Conservation (phyloP, 2,113 vertebrate species). For the Arvicanthis niloticus region DNA sequence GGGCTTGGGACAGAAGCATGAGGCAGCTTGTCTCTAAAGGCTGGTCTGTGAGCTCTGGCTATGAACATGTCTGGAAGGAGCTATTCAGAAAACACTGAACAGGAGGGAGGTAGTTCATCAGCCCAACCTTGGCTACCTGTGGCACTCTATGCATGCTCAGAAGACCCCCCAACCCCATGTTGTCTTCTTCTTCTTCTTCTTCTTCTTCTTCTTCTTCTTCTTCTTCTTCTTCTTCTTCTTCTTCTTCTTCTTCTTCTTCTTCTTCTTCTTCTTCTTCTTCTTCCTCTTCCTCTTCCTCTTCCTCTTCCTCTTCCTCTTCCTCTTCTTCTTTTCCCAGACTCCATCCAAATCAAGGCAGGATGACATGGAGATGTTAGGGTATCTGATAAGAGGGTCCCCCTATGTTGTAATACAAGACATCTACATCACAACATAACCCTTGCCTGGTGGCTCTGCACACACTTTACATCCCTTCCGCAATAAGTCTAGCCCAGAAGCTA, state of each 20-base stretch:
- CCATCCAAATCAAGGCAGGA: background rate
- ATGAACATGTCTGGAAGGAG: background rate
- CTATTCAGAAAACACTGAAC: background rate
- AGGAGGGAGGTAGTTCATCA: too few relatives aligned
- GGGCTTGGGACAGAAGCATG: rapidly evolving
- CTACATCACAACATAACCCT: background rate
- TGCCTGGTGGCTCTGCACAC: background rate
- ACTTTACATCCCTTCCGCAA: background rate
- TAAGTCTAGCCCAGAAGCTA: background rate
- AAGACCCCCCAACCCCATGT: too few relatives aligned
- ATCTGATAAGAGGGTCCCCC: rapidly evolving
- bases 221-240: too few relatives aligned
- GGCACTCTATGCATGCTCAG: rapidly evolving
- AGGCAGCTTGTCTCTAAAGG: background rate
- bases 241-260: too few relatives aligned
- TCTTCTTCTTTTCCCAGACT: background rate
- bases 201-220: too few relatives aligned
- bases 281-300: too few relatives aligned
- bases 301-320: too few relatives aligned
- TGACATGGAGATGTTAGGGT: background rate
- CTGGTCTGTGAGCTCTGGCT: background rate
- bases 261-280: too few relatives aligned
- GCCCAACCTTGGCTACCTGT: background rate
- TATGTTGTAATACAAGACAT: rapidly evolving
- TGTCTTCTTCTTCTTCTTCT: too few relatives aligned